Evolutionary conservation across 2,888 invertebrate species (phyloP).

Genomic region (Eledone cirrhosa): DNA sequence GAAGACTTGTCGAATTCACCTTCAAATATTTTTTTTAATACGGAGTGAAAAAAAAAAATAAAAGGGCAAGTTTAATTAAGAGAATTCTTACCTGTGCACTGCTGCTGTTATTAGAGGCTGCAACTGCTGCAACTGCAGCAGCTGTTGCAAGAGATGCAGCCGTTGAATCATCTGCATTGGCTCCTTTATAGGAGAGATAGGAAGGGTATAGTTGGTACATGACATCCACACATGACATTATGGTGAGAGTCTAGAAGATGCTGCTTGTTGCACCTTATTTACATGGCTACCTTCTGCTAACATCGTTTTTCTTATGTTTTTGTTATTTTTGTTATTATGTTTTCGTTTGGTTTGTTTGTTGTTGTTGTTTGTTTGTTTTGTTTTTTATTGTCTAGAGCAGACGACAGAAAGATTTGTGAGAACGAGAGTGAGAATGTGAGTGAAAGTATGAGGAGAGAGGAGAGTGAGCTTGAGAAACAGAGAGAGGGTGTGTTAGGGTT

Average conservation of each 20-base stretch:
- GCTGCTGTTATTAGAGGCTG: background rate
- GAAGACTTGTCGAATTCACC: too few relatives aligned
- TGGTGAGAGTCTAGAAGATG: background rate
- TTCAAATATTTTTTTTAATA: too few relatives aligned
- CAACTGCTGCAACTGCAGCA: background rate
- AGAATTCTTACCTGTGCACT: background rate
- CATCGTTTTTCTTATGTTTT: background rate
- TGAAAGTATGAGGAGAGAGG: background rate
- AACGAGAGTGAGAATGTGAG: too few relatives aligned
- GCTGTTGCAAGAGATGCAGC: background rate
- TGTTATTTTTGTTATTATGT: background rate
- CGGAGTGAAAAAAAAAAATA: too few relatives aligned
- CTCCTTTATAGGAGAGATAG: conserved; percentile 23
- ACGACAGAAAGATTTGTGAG: background rate
- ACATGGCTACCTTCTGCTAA: background rate
- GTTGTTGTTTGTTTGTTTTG: too few relatives aligned
- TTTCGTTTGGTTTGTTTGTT: background rate
- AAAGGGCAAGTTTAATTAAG: too few relatives aligned
- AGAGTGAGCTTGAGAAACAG: background rate
- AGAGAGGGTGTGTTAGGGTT: background rate
- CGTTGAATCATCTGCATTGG: background rate
- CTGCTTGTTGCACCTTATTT: background rate
- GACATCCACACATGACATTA: conserved; percentile 27
- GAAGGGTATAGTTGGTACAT: conserved; percentile 27
- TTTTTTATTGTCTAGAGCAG: too few relatives aligned